Percentiles rank a stretch among this genome's conserved stretches.
phyloP scores from a whole-genome alignment of 2,797 vertebrate species.

The Pantherophis alleghaniensis region DNA sequence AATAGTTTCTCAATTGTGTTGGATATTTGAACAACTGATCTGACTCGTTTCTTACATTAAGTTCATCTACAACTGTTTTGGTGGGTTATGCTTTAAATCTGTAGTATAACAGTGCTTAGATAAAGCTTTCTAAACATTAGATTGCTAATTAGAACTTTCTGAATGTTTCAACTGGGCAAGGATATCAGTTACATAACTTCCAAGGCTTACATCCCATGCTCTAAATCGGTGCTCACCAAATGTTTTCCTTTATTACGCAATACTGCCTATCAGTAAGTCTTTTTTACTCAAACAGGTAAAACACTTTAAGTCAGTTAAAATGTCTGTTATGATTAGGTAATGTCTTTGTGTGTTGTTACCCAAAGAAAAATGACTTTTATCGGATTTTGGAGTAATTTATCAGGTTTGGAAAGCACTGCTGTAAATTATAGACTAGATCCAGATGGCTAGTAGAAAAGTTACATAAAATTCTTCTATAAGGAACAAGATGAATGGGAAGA shows the following conservation, averaged over 20 bases:
- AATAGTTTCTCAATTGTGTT: neutral
- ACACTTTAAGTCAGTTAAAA: neutral
- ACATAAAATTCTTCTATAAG: neutral
- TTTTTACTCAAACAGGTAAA: neutral
- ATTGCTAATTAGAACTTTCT: neutral
- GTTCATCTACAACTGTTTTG: neutral
- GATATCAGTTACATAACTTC: neutral
- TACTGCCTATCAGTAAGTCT: neutral
- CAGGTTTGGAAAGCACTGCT: neutral
- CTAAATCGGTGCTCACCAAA: neutral
- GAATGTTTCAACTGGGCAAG: neutral
- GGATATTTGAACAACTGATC: neutral
- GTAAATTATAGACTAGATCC: neutral
- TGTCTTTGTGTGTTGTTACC: neutral
- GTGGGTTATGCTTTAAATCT: neutral
- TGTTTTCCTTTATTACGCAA: neutral
- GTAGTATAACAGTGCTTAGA: neutral
- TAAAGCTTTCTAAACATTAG: neutral
- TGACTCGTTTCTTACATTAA: neutral
- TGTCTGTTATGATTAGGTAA: neutral
- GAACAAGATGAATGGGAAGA: neutral
- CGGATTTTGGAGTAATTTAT: neutral
- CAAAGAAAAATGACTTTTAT: neutral
- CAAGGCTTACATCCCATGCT: neutral
- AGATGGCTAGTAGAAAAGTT: neutral